Percentiles rank a stretch among this genome's conserved stretches.
These are phyloP conservation scores for Caenorhabditis inopinata DNA, from an alignment of 1,140 invertebrate genomes.

Conservation along the genomic window DNA sequence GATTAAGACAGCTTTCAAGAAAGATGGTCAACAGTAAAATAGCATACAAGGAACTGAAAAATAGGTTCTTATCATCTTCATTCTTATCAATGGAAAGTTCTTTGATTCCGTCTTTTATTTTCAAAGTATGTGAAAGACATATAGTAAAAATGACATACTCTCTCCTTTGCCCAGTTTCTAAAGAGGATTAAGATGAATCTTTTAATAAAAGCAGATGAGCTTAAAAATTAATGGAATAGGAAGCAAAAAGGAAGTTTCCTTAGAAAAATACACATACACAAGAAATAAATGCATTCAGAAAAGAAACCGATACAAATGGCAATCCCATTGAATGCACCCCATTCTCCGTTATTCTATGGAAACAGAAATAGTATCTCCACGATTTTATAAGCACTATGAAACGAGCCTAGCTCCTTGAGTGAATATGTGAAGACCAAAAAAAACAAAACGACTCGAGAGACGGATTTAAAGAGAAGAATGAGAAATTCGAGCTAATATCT, in stretches of 20 bases:
- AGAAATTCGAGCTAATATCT: not conserved
- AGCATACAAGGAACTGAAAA: no score
- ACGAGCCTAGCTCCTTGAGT: not conserved
- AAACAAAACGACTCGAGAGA: not conserved
- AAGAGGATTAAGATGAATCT: not conserved
- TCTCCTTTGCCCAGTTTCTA: no score
- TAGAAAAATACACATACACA: not conserved
- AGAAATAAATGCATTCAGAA: not conserved
- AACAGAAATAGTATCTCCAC: not conserved
- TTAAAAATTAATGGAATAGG: no score
- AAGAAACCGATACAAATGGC: not conserved
- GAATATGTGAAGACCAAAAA: conserved; percentile 3
- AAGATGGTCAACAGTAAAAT: no score
- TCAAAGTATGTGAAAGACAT: no score
- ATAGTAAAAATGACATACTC: no score
- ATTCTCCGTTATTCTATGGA: conserved; percentile 2
- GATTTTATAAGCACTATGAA: not conserved
- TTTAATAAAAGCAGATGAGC: no score
- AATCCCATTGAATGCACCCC: not conserved
- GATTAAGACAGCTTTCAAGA: no score
- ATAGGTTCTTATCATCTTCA: no score
- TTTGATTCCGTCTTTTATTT: no score
- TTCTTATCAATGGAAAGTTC: no score
- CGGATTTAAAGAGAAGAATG: not conserved
- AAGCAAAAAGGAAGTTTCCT: not conserved